Evolutionary conservation across 2,888 invertebrate genomes (phyloP).

Genomic region (Cyrtodaria siliqua): DNA sequence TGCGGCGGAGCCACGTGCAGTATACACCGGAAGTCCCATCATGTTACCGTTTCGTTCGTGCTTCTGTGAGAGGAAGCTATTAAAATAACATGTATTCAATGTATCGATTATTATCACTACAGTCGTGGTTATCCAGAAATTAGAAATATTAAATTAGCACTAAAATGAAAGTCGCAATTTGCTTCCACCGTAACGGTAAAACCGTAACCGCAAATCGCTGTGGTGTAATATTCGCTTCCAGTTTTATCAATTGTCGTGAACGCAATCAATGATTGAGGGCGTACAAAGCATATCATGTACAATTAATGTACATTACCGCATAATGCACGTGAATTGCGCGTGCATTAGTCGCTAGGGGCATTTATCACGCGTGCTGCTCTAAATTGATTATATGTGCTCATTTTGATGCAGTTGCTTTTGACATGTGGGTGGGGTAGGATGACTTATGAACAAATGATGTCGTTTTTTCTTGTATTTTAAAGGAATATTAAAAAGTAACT

Average conservation of each 20-base stretch:
- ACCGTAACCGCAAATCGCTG: constrained; percentile 1
- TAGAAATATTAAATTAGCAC: too few relatives aligned
- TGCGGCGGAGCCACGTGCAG: too few relatives aligned
- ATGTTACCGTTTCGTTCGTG: background rate
- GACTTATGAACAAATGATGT: constrained; percentile 10
- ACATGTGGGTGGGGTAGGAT: constrained; percentile 22
- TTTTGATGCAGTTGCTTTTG: constrained; percentile 26
- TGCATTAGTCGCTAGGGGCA: constrained; percentile 9
- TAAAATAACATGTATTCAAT: constrained; percentile 38
- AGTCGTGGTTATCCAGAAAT: constrained; percentile 5
- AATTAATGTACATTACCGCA: constrained; percentile 30
- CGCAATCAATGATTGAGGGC: background rate
- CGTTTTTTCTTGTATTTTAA: background rate
- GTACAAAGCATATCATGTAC: constrained; percentile 32
- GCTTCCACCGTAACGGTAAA: background rate
- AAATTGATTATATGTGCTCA: constrained; percentile 27
- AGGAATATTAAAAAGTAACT: background rate
- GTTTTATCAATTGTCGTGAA: background rate
- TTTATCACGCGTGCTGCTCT: constrained; percentile 14
- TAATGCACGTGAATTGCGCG: constrained; percentile 26
- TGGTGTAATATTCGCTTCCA: background rate
- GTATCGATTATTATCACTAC: constrained; percentile 8
- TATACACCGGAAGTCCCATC: background rate
- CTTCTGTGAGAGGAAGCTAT: constrained; percentile 23
- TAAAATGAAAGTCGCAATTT: constrained; percentile 7